Base-by-base conservation (phyloP, 2,888 invertebrate genomes). In the Thereva unica region DNA sequence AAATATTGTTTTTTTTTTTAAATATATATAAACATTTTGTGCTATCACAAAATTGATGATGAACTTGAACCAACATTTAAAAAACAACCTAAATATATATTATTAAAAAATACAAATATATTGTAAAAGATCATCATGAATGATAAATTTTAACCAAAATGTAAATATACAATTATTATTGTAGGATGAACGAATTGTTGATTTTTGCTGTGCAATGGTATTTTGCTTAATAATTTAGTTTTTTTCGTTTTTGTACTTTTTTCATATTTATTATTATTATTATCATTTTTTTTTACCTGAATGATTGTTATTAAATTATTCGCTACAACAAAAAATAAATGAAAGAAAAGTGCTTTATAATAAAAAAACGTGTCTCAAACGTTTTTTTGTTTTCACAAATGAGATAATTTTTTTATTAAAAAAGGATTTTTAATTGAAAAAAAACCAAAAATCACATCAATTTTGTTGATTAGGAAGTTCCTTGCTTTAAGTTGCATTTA, bases 381-480 rank as follows among this genome's bases (percentile, higher is more conserved):
- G 23, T 23, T 23, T 23, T 23, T 23, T 23, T 50, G 53, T 50
- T 61, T 61, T 61, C 4, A 68, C 68, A 67, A 69, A 66, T 67
- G 45, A 64, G n/a, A 41, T 47, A 52, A 47, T 67, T 64, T n/a
- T n/a, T 64, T 44, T 56, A 8, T 44, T 10, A 49, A 42, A 54
- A 45, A 38, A 59, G 57, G 69, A 68, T 64, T 67, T 70, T 71
- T 72, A 73, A 66, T 68, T 67, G 71, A 77, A 79, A 72, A 75
- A n/a, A n/a, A n/a, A n/a, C n/a, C n/a, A n/a, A n/a, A 78, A 80
- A 81, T 80, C 80, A 81, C 80, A 80, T 80, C 75, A 80, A 79
- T 81, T 81, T 80, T 81, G 80, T 77, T 81, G 81, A 81, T 80
- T 79, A 80, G 75, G 77, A 75, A 78, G 76, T 80, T 76, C 80